Percentiles rank a stretch among this genome's conserved stretches.
phyloP scores from a whole-genome alignment of 2,113 vertebrate genomes.

The Platichthys flesus region DNA sequence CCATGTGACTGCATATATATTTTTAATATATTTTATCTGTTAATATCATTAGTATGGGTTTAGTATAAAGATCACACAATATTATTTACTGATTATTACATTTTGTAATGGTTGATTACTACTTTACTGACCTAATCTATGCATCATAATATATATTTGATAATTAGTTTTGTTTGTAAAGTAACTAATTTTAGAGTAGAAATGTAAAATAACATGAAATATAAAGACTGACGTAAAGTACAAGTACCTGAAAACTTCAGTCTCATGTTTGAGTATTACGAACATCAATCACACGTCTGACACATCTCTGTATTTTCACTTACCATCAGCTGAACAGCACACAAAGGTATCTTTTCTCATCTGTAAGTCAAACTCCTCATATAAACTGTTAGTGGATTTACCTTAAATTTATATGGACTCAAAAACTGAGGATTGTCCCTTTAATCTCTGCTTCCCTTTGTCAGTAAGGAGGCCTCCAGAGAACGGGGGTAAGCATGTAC shows the following conservation, averaged over 20 bases:
- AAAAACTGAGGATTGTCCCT: conserved; percentile 9
- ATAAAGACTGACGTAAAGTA: not conserved
- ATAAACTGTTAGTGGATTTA: not conserved
- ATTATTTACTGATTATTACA: too few species aligned
- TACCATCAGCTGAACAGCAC: not conserved
- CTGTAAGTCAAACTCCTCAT: not conserved
- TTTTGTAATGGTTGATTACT: too few species aligned
- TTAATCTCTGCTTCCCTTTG: conserved; percentile 41
- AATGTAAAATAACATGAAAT: not conserved
- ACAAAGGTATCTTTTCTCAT: not conserved
- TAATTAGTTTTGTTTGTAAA: too few species aligned
- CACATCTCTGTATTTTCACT: not conserved
- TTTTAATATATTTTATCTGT: too few species aligned
- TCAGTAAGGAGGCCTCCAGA: conserved; percentile 14
- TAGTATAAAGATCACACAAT: too few species aligned
- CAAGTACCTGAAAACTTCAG: not conserved
- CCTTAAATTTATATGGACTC: conserved; percentile 4
- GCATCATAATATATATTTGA: too few species aligned
- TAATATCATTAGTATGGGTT: too few species aligned
- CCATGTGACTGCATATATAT: too few species aligned
- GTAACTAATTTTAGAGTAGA: not conserved
- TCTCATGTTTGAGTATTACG: too few species aligned
- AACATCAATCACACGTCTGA: not conserved
- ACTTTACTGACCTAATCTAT: too few species aligned
- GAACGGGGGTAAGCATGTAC: conserved; percentile 9